Conservation (phyloP, 2,888 invertebrate genomes). For the Dicranocentrus wangi region DNA sequence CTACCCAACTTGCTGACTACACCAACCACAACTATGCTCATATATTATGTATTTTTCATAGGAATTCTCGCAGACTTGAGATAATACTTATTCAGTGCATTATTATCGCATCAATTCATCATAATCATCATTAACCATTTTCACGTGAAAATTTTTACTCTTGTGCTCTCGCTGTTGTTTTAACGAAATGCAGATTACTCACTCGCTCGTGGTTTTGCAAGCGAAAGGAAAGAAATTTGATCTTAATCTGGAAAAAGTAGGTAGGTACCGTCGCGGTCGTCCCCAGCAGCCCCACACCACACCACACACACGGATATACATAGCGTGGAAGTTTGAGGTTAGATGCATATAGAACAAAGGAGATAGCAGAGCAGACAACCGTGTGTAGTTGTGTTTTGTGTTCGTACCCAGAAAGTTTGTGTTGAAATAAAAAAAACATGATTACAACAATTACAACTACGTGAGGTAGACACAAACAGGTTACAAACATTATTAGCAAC, state of each 20-base stretch:
- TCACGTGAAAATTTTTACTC: conserved; percentile 34
- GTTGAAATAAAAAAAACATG: conserved; percentile 4
- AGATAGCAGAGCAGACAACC: neutral
- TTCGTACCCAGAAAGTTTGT: neutral
- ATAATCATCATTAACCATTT: conserved; percentile 36
- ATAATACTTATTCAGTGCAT: conserved; percentile 37
- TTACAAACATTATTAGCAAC: conserved; percentile 15
- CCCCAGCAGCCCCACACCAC: no score
- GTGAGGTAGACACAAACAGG: conserved; percentile 33
- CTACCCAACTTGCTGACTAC: conserved; percentile 12
- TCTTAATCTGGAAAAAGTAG: conserved; percentile 35
- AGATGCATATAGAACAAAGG: neutral
- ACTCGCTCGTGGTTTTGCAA: neutral
- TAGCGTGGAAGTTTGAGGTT: neutral
- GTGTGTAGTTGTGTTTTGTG: neutral
- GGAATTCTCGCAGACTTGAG: conserved; percentile 8
- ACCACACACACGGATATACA: conserved; percentile 17
- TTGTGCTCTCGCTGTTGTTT: neutral
- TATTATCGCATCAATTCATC: conserved; percentile 62
- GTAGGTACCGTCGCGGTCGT: no score
- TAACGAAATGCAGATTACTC: neutral
- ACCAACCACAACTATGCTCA: neutral
- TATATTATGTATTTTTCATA: neutral
- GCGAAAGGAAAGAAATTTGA: conserved; percentile 13
- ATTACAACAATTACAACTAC: conserved; percentile 33